Base-by-base conservation (phyloP, 2,888 invertebrate species). In the Orgyia antiqua region DNA sequence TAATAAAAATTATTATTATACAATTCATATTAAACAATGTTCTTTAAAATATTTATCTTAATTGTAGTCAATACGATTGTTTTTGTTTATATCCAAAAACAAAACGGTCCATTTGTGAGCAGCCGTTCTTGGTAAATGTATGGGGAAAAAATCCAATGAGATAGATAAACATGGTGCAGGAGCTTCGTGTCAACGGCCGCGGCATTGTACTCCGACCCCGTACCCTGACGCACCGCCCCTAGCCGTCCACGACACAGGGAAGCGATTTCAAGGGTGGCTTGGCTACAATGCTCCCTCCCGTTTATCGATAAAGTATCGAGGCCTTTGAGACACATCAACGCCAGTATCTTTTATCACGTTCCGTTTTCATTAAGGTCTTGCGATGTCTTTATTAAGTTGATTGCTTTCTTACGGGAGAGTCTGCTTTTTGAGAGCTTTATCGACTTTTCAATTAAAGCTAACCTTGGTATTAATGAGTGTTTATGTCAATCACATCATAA, bases 151-250 rank as follows among this genome's bases (percentile, higher is more conserved):
- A 75, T 68, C 73, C 67, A 63, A 69, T 69, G 59, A 60, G 67
- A 74, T 77, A 76, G 68, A 72, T 72, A 84, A 80, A 84, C 82
- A 82, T 59, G 64, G 67, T 54, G 60, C 62, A 64, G 65, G 70
- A 73, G 77, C 78, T 73, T 72, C 73, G 82, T 79, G 84, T 84
- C 83, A 84, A 84, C 74, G 83, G 77, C 83, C 83, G 72, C 68
- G 58, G 68, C 63, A 60, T 66, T 69, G 66, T 68, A 45, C 61
- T 56, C 52, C 50, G 36, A 44, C 63, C 57, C 57, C 42, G 51
- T 51, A 36, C 52, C 36, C 57, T 42, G 39, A 31, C 46, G 34
- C 52, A 42, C 45, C 38, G 36, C 55, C 50, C 54, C 55, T 38
- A 45, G 46, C 57, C 65, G 65, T 49, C 55, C 53, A 39, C 56